phyloP scores from a whole-genome alignment of 2,113 vertebrate species.

The Leucoraja erinaceus region DNA sequence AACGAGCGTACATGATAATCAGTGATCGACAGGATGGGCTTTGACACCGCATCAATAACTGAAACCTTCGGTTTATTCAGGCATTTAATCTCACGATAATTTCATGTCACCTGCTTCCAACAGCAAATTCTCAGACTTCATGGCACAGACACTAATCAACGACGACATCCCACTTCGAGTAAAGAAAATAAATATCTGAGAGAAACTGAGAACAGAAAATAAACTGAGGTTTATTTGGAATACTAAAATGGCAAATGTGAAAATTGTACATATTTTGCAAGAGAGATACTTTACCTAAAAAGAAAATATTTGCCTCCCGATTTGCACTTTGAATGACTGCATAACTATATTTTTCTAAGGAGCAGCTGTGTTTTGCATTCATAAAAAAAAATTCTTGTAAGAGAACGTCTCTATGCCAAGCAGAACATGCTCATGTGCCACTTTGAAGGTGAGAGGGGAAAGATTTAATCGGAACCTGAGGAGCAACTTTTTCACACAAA shows the following conservation, averaged over 20 bases:
- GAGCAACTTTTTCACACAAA: no score
- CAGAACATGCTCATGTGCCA: no score
- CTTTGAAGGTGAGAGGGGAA: no score
- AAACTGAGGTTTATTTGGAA: not conserved
- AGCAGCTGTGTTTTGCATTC: not conserved
- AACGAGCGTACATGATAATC: not conserved
- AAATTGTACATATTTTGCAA: not conserved
- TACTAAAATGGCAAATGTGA: not conserved
- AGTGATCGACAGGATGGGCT: slow-evolving; percentile 13
- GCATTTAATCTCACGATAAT: slow-evolving; percentile 33
- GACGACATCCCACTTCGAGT: not conserved
- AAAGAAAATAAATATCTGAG: slow-evolving; percentile 28
- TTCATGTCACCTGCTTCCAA: slow-evolving; percentile 29
- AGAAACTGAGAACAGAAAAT: slow-evolving; percentile 18
- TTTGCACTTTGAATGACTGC: not conserved
- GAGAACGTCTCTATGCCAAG: not conserved
- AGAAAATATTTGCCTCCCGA: not conserved
- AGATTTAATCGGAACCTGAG: no score
- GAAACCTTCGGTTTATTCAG: not conserved
- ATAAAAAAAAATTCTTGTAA: no score
- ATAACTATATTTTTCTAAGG: not conserved
- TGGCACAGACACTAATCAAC: slow-evolving; percentile 1
- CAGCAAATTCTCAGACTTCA: slow-evolving; percentile 31
- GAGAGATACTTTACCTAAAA: not conserved
- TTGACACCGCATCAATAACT: slow-evolving; percentile 20